Base-by-base conservation (phyloP, 2,888 invertebrate species). In the Salticus scenicus region DNA sequence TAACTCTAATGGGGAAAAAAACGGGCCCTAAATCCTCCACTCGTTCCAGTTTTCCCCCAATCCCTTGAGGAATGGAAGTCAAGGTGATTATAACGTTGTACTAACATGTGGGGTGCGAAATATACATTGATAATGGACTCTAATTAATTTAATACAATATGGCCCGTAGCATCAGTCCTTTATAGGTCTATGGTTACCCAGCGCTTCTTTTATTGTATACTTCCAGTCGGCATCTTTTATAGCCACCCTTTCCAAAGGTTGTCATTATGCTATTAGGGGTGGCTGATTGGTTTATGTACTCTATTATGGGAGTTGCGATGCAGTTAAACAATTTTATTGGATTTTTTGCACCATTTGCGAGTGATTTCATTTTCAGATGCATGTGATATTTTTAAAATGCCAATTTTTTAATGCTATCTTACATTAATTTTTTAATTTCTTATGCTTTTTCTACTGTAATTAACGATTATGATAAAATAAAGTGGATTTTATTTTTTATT, bases 111-210 rank as follows among this genome's bases (percentile, higher is more conserved):
- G 67, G 83, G 77, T 30, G 66, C 27, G 69, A 24, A 72, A 31
- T 33, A n/a, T n/a, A 42, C 71, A 57, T 47, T 63, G 67, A 77
- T 84, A 84, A 84, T 84, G 72, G 83, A 10, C 77, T 57, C 31
- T 84, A 84, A 84, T 84, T 84, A 84, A 84, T 84, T 84, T 77
- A 84, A 41, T 57, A 66, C 66, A 63, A 17, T 57, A 57, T 57
- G 57, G 57, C 57, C 57, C 57, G 24, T 17, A 57, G 20, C 57
- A 57, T 20, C 72, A 57, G 27, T 37, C 28, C 51, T 64, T 42
- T 77, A 77, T 77, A 73, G 77, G 73, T 57, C 73, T 41, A 47
- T 24, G 63, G 30, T 30, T 42, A 42, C 66, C 37, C 42, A n/a
- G n/a, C 63, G 24, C 71, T 71, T 71, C 73, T n/a, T 51, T 28